phyloP scores from a whole-genome alignment of 2,888 invertebrate species.

The Aphidoletes aphidimyza region DNA sequence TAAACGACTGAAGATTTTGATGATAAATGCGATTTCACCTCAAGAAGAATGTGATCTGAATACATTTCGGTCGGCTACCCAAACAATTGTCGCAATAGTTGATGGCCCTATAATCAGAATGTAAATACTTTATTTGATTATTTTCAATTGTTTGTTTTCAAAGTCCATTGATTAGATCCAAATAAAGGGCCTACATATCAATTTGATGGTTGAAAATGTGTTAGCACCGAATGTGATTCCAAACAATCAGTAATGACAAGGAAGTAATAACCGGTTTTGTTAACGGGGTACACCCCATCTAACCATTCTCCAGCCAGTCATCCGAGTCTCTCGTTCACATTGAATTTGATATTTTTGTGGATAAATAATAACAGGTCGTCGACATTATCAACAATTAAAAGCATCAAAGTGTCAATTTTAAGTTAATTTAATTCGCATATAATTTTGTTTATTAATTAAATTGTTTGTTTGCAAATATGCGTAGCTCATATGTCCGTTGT shows the following conservation, averaged over 20 bases:
- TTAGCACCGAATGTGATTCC: too few species aligned
- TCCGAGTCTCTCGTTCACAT: too few species aligned
- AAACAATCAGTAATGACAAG: too few species aligned
- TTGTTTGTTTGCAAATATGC: background rate
- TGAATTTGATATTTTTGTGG: background rate
- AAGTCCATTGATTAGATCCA: background rate
- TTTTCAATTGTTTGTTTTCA: too few species aligned
- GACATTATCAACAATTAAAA: slow-evolving; percentile 28
- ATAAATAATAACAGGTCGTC: slow-evolving; percentile 18
- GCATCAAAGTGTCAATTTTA: slow-evolving; percentile 48
- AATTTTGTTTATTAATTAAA: slow-evolving; percentile 51
- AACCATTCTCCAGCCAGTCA: too few species aligned
- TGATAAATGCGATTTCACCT: background rate
- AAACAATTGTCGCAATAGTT: background rate
- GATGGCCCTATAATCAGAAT: background rate
- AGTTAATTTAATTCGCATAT: slow-evolving; percentile 40
- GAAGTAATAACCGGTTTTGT: too few species aligned
- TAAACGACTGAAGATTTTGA: too few species aligned
- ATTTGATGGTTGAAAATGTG: too few species aligned
- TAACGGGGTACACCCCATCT: too few species aligned
- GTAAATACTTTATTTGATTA: slow-evolving; percentile 13
- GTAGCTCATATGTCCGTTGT: background rate
- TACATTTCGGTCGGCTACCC: background rate
- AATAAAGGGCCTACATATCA: too few species aligned
- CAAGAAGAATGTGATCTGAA: background rate